Evolutionary conservation across 2,113 vertebrate genomes (phyloP), one percentile per base, ranked within the genome.

Genomic region (Callocephalon fimbriatum): DNA sequence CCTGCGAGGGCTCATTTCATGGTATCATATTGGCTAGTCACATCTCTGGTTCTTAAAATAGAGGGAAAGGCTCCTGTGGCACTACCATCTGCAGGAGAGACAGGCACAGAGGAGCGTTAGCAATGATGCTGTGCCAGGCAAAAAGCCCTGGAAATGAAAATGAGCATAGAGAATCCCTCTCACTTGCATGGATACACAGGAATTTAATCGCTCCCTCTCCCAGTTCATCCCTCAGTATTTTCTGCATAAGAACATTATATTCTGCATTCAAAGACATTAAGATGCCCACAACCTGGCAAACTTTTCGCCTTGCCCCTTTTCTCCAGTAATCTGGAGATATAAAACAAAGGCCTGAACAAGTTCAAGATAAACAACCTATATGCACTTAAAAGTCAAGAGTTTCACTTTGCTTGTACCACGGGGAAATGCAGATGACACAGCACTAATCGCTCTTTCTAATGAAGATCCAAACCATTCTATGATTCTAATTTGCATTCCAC

Each of bases 261-360:
- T 47, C 15, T 5, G 44, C 53, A 8, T 4, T 5, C 78, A 15
- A 15, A 82, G 58, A 31, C 1, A 6, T 2, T 61, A 76, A 47
- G 81, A 45, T 15, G 78, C 58, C 31, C 68, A 15, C 2, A 23
- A 73, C 59, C 42, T 23, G 53, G 65, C 47, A 20, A 50, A 50
- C 9, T 20, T 61, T 2, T 9, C 3, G 27, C 59, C 21, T 7
- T 6, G 9, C 8, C 48, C 71, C 66, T 11, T 11, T 26, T 31
- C 74, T 72, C 42, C 65, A 32, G 0, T 0, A 31, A 4, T 31
- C 1, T 0, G 6, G 73, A 35, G 40, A n/a, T 20, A 23, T 8
- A 7, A 63, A 87, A 35, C 5, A 31, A 73, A 76, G 29, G n/a
- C 26, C 26, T 6, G 0, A 11, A 40, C 44, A 14, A 80, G 37